Conservation (phyloP, 2,888 invertebrate species). For the Noctua fimbriata region DNA sequence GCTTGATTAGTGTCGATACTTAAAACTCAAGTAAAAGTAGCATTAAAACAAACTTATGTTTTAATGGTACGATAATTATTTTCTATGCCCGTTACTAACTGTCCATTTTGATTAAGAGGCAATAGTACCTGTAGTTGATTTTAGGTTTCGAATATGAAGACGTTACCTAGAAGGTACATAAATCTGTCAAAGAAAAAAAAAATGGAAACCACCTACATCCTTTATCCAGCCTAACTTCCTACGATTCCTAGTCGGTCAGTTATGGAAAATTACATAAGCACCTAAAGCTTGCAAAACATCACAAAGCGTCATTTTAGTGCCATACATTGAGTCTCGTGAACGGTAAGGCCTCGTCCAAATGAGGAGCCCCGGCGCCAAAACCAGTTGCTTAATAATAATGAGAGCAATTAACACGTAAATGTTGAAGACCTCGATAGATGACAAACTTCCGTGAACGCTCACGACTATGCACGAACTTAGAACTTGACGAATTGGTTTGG, state of each 20-base stretch:
- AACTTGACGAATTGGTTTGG: conserved; percentile 47
- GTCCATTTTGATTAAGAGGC: background rate
- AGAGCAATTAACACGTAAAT: conserved; percentile 74
- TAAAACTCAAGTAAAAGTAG: background rate
- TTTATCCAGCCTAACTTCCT: background rate
- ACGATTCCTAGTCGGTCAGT: background rate
- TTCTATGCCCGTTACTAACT: background rate
- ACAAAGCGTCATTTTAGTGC: conserved; percentile 65
- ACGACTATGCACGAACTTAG: conserved; percentile 24
- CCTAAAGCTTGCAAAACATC: background rate
- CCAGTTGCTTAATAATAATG: conserved; percentile 73
- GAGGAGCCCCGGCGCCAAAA: conserved; percentile 60
- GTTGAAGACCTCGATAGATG: conserved; percentile 69
- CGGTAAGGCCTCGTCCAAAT: conserved; percentile 66
- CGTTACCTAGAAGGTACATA: background rate
- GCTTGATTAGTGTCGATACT: background rate
- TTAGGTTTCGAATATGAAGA: background rate
- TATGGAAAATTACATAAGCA: background rate
- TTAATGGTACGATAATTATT: background rate
- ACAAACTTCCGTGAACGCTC: conserved; percentile 69
- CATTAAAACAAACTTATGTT: background rate
- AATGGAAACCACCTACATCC: background rate
- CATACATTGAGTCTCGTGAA: conserved; percentile 64
- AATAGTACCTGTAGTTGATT: background rate
- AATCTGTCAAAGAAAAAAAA: background rate